Evolutionary conservation across 2,888 invertebrate genomes (phyloP), one percentile per base, ranked within the genome.

Genomic region (Morpho achilles): DNA sequence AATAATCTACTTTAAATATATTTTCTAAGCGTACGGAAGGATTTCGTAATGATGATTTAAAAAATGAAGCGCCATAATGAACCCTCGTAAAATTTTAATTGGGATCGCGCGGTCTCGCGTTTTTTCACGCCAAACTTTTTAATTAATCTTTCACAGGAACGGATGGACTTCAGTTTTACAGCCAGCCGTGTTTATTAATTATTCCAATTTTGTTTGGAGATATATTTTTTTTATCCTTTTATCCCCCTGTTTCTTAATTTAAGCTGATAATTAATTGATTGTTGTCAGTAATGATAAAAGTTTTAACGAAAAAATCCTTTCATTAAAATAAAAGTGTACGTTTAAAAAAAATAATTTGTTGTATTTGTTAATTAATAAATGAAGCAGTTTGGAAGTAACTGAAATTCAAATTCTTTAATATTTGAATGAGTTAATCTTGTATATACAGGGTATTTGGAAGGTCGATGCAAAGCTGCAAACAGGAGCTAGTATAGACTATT

Each of bases 41-140:
- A 54, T 48, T 47, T 47, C 32, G 23, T 54, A 48, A 54, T 47
- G 54, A 48, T n/a, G 41, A 54, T 42, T 54, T 54, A 81, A 82
- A 32, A 83, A 84, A 84, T 82, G 77, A 81, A 82, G 75, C 74
- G 75, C 67, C 71, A 74, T 84, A 83, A 85, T 85, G 81, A 85
- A 83, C 74, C 75, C 77, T 69, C 79, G 76, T 81, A 83, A 80
- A 83, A 82, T 87, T 83, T 86, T 86, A 87, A 87, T 87, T 87
- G 85, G 83, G 69, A 71, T 53, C 68, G 73, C 70, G 71, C 73
- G 71, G 71, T 69, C 67, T 66, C 65, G 61, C 66, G 62, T 62
- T 71, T 73, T 79, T 80, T 80, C 72, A 71, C 69, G 70, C 73
- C 76, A 77, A 86, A 85, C 82, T 87, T 87, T 84, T 84, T 86